A percentile compares a stretch with the other conserved stretches of the same genome.
These are phyloP conservation scores for Stegophylla sp. DNA, from an alignment of 2,888 invertebrate genomes.

Conservation along the genomic window DNA sequence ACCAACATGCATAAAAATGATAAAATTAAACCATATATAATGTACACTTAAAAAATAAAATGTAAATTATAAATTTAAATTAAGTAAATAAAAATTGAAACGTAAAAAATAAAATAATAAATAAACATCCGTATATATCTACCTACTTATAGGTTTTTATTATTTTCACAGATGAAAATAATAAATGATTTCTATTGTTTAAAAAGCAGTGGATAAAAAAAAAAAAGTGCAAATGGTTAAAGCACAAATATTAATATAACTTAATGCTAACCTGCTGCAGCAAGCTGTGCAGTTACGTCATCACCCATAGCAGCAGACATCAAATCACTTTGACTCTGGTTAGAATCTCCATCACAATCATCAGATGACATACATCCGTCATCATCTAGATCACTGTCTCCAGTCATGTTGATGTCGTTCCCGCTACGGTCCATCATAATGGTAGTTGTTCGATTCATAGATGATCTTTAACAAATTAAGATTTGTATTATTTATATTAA, in stretches of 20 bases:
- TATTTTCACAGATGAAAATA: constrained; percentile 15
- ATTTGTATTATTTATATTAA: no score
- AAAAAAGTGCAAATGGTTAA: constrained; percentile 59
- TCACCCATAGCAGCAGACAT: constrained; percentile 86
- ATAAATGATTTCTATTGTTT: constrained; percentile 15
- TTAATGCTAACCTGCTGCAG: constrained; percentile 83
- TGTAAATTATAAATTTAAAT: no score
- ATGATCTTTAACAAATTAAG: constrained; percentile 15
- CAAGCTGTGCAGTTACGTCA: constrained; percentile 94
- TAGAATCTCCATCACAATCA: constrained; percentile 60
- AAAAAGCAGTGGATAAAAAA: constrained; percentile 52
- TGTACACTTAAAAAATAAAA: neutral
- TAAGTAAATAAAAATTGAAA: neutral
- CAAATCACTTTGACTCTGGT: constrained; percentile 72
- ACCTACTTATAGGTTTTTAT: neutral
- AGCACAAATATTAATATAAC: constrained; percentile 19
- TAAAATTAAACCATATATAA: constrained; percentile 1
- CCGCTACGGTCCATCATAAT: constrained; percentile 55
- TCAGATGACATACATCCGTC: constrained; percentile 72
- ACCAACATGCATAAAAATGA: constrained; percentile 47
- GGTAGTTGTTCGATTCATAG: neutral
- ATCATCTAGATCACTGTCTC: constrained; percentile 73
- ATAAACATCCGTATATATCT: neutral
- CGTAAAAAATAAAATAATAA: constrained; percentile 14
- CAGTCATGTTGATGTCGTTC: constrained; percentile 51